Evolutionary conservation across 2,113 vertebrate genomes (phyloP), one percentile per base, ranked within the genome.

Genomic region (Phycodurus eques): DNA sequence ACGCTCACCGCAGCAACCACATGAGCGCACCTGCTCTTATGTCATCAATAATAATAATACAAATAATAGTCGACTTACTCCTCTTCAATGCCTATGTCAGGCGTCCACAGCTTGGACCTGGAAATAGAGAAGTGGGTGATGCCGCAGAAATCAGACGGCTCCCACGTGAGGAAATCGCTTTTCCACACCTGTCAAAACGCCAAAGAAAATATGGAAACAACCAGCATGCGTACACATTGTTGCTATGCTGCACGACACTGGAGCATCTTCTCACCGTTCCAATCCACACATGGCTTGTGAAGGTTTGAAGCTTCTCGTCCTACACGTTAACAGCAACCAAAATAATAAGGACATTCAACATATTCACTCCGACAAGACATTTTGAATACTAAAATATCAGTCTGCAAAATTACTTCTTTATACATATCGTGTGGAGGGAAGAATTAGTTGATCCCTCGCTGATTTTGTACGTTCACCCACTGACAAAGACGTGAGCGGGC

Each of bases 141-240:
- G 22, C 79, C 87, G 77, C 90, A 91, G 17, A 91, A 92, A 8
- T 86, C 49, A 0, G 74, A 31, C 0, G 80, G 6, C 4, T 88
- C 64, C 90, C 91, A 92, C 0, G n/a, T 72, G 1, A 91, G 35
- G 20, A 86, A 83, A 31, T 92, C 89, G 53, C 81, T 90, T 0
- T 0, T 1, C 91, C 92, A 93, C 1, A 0, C 0, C 91, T 92
- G 76, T 5, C 1, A 54, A 84, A 22, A 60, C 3, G 33, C 3
- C 77, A 17, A 27, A n/a, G 31, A 1, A 59, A 19, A 35, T 4
- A 20, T 64, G 22, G 57, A 69, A 35, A 69, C 19, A n/a, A 3
- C 8, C 33, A 3, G 9, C 10, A 54, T n/a, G 22, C 4, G n/a
- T 2, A 49, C 3, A 2, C n/a, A 43, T 42, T 5, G 17, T 5